A percentile compares a stretch with the other conserved stretches of the same genome.
phyloP scores from a whole-genome alignment of 2,113 vertebrate species.

The Excalfactoria chinensis region DNA sequence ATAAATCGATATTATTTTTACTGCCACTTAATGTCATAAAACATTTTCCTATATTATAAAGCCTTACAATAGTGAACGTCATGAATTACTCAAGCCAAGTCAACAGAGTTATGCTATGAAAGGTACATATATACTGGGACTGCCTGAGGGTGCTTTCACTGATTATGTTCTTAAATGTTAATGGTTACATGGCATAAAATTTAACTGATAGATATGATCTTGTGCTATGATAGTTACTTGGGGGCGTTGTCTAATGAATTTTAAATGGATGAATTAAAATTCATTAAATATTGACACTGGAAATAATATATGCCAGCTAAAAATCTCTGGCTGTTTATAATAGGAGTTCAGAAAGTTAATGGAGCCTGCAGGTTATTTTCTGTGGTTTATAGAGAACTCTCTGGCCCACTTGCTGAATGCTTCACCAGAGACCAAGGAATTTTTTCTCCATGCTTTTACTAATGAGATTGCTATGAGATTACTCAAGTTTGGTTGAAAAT shows the following conservation, averaged over 20 bases:
- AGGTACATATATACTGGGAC: background rate
- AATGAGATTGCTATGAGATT: background rate
- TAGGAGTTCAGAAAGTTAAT: background rate
- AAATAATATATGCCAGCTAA: slow-evolving; percentile 27
- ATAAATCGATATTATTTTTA: background rate
- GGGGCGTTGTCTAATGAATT: slow-evolving; percentile 47
- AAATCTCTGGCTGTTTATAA: background rate
- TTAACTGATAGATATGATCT: slow-evolving; percentile 12
- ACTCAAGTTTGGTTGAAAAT: background rate
- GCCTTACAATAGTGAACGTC: background rate
- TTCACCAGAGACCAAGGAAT: background rate
- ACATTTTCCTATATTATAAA: background rate
- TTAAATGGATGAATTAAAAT: slow-evolving; percentile 57
- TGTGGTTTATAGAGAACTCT: background rate
- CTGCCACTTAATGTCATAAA: background rate
- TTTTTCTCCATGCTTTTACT: background rate
- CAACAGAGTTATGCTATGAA: background rate
- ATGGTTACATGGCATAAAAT: slow-evolving; percentile 6
- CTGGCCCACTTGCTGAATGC: background rate
- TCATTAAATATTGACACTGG: slow-evolving; percentile 61
- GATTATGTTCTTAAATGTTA: background rate
- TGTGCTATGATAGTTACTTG: slow-evolving; percentile 10
- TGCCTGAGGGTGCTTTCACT: slow-evolving; percentile 16
- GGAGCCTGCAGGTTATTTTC: slow-evolving; percentile 26
- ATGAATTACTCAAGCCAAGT: background rate